phyloP scores from a whole-genome alignment of 37 sponge, comb jelly and placozoan species.

The Mnemiopsis leidyi region DNA sequence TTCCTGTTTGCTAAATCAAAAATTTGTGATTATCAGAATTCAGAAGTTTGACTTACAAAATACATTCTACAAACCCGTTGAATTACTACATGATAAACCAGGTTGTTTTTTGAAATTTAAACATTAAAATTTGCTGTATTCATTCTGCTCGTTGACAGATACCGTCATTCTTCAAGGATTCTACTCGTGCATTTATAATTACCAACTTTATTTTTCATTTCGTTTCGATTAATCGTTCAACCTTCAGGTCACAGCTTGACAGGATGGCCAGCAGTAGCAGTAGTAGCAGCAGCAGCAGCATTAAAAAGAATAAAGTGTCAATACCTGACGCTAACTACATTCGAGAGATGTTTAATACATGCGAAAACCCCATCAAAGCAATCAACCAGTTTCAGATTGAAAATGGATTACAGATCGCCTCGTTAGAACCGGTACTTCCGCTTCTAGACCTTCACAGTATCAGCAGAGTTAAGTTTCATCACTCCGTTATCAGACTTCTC shows the following conservation, averaged over 20 bases:
- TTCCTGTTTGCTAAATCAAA: no score
- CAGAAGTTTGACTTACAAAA: no score
- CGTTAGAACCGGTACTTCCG: constrained; percentile 80
- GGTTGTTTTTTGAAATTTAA: no score
- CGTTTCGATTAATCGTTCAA: no score
- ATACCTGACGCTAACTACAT: constrained; percentile 64
- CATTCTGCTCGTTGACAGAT: no score
- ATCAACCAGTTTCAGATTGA: constrained; percentile 74
- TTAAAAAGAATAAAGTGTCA: neutral
- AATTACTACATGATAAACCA: no score
- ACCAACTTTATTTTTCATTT: no score
- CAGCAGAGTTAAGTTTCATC: constrained; percentile 72
- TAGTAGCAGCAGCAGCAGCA: neutral
- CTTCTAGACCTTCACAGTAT: constrained; percentile 88
- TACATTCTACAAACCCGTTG: no score
- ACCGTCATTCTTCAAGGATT: no score
- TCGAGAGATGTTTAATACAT: constrained; percentile 32
- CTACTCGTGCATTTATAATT: no score
- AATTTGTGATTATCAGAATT: no score
- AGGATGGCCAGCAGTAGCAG: neutral
- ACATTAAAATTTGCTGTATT: no score
- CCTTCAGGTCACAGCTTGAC: neutral
- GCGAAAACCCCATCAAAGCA: constrained; percentile 70
- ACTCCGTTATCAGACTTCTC: constrained; percentile 72
- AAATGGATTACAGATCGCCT: constrained; percentile 70